phyloP scores from a whole-genome alignment of 2,113 vertebrate genomes.

The Lepus europaeus region DNA sequence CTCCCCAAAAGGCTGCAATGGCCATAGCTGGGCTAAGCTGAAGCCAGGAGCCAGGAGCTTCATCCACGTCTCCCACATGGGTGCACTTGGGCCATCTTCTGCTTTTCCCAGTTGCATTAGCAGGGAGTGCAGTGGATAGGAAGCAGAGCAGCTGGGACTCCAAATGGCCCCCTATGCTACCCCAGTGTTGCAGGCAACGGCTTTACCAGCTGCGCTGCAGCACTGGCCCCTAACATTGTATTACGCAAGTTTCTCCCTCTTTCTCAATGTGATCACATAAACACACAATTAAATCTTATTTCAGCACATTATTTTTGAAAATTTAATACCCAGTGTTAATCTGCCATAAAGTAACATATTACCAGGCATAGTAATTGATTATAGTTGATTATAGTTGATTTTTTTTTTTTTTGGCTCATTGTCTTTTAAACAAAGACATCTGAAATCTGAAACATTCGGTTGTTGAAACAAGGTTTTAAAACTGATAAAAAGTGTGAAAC shows the following conservation, averaged over 20 bases:
- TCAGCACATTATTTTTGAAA: neutral
- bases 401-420: neutral
- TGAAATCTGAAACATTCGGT: neutral
- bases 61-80: too few species aligned
- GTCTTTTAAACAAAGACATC: slow-evolving; percentile 59
- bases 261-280: neutral
- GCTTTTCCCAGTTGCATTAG: too few species aligned
- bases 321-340: neutral
- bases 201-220: too few species aligned
- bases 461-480: slow-evolving; percentile 29
- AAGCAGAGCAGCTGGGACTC: too few species aligned
- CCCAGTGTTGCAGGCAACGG: too few species aligned
- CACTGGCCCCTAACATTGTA: neutral
- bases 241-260: neutral
- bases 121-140: too few species aligned
- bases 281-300: slow-evolving; percentile 20
- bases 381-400: neutral
- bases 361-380: neutral
- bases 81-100: too few species aligned
- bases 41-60: too few species aligned
- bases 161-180: too few species aligned
- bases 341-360: neutral
- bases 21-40: too few species aligned
- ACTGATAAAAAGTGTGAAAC: slow-evolving; percentile 7
- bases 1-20: too few species aligned